phyloP scores from a whole-genome alignment of 2,797 vertebrate species.

The Danio choprae region DNA sequence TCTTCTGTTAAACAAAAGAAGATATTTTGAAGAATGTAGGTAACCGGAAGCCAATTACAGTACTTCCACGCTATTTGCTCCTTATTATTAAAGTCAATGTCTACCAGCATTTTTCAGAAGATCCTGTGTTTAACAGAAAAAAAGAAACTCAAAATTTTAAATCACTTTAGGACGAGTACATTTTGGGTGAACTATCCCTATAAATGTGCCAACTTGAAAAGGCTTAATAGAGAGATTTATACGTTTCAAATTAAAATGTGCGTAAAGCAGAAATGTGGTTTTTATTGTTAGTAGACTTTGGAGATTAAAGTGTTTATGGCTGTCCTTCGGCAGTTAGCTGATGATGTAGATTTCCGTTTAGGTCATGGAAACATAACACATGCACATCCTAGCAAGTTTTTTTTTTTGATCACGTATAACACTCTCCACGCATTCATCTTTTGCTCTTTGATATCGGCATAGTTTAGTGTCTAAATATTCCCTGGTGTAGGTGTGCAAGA shows the following conservation, averaged over 20 bases:
- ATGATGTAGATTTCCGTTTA: not conserved
- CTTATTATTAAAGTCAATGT: too few relatives aligned
- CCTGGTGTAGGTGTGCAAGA: not conserved
- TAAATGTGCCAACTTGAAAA: not conserved
- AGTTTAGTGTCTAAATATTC: not conserved
- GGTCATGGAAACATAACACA: slow-evolving; percentile 13
- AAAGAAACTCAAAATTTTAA: too few relatives aligned
- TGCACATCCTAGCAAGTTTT: not conserved
- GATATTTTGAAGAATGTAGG: too few relatives aligned
- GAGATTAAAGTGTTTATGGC: slow-evolving; percentile 5
- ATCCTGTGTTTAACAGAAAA: too few relatives aligned
- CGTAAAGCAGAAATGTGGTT: not conserved
- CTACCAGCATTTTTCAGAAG: too few relatives aligned
- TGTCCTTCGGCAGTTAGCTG: not conserved
- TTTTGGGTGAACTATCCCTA: too few relatives aligned
- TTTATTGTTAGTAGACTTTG: not conserved
- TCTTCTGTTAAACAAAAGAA: too few relatives aligned
- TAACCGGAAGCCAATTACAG: too few relatives aligned
- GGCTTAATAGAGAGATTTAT: not conserved
- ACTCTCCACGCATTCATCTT: not conserved
- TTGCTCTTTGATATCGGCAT: not conserved
- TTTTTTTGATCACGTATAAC: not conserved
- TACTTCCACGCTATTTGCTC: too few relatives aligned
- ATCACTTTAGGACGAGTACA: too few relatives aligned
- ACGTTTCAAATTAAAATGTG: not conserved